Base-by-base conservation (phyloP, 2,888 invertebrate species). In the Drosophila atroscutellata region DNA sequence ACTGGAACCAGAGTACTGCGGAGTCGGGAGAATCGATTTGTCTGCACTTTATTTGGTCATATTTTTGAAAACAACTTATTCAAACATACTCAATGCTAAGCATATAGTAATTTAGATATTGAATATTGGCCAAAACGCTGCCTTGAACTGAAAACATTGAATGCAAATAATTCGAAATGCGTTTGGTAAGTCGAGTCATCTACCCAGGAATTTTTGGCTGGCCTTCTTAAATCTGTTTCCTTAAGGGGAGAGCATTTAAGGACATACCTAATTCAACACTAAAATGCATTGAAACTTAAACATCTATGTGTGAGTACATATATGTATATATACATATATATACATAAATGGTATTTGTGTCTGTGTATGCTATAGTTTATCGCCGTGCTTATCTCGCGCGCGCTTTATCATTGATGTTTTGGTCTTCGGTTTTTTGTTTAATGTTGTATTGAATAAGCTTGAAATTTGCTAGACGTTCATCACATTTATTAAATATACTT, bases 401-500 rank as follows among this genome's bases (percentile, higher is more conserved):
- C 42, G 56, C 30, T 30, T 30, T 62, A 26, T 67, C 28, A 4
- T 55, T 60, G 32, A 28, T 51, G 36, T 28, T 77, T 70, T 68
- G 59, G 56, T 63, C 62, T 74, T 65, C 74, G 56, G 55, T 39
- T 56, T 56, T 56, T 54, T 57, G 50, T 49, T 39, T 54, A 52
- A 52, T 42, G 42, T 24, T 64, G 56, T 65, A 72, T 64, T 72
- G 54, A 61, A 61, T 70, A 64, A 58, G 63, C 64, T 67, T 72
- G 72, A 42, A 64, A 69, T 67, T 79, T 67, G 49, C 68, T 80
- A 78, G 70, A 78, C 75, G 50, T 72, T 45, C 72, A 80, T 80
- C 80, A 80, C 83, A 80, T 80, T 83, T 72, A 80, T 76, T 83
- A 80, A 83, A 80, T 80, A 83, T 83, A 76, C 56, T 56, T 37